Evolutionary conservation across 2,797 vertebrate genomes (phyloP).

Genomic region (Darevskia nairensis): DNA sequence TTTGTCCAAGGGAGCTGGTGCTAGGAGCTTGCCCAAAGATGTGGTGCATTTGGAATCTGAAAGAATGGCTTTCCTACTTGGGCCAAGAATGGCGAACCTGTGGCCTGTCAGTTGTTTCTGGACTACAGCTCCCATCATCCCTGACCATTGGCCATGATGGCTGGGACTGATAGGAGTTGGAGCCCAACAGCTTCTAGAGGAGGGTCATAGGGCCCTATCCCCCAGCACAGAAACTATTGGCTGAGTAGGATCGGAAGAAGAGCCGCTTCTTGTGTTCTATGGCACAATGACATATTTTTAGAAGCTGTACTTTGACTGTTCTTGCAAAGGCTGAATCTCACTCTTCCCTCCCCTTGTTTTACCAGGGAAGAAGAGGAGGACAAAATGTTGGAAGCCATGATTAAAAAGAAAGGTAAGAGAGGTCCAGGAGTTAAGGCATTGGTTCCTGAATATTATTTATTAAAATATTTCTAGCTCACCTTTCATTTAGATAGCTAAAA

Average conservation of each 20-base stretch:
- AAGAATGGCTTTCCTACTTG: not conserved
- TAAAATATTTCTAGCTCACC: no score
- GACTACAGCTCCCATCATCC: no score
- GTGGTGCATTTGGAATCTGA: not conserved
- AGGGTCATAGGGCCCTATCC: no score
- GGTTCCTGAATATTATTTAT: no score
- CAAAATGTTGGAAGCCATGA: constrained; percentile 82
- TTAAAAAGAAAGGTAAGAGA: constrained; percentile 88
- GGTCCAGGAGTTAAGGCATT: not conserved
- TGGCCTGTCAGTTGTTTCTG: no score
- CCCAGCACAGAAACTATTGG: not conserved
- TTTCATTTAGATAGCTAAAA: no score
- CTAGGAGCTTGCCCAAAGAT: constrained; percentile 18
- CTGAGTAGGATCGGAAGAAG: constrained; percentile 9
- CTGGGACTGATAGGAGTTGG: no score
- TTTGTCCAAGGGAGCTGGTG: constrained; percentile 11
- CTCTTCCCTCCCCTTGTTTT: constrained; percentile 56
- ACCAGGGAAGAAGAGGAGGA: constrained; percentile 96
- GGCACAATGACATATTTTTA: not conserved
- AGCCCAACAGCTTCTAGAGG: no score
- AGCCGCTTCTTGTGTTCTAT: not conserved
- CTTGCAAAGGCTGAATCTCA: constrained; percentile 42
- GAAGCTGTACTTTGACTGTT: constrained; percentile 33
- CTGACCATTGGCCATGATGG: no score
- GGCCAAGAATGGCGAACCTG: no score